Evolutionary conservation across 1,140 invertebrate species (phyloP), one percentile per base, ranked within the genome.

Genomic region (Augochlora pura): DNA sequence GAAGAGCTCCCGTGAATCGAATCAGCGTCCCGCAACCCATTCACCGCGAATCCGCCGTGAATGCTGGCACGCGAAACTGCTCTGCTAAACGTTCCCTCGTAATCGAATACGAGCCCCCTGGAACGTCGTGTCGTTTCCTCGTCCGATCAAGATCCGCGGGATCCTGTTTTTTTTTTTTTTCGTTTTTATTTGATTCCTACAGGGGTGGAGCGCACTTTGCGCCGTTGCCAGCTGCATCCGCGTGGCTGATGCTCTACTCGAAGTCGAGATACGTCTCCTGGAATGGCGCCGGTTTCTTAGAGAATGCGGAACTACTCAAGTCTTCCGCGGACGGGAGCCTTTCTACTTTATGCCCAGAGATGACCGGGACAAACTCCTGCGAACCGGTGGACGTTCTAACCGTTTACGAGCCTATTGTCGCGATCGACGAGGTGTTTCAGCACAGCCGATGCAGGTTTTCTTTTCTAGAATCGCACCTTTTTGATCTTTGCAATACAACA

Each of bases 331-430:
- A 39, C 49, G 5, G 21, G 49, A 21, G 49, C 49, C 49, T 16
- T 52, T 52, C 5, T 18, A 18, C 21, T 6, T 18, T 4, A 4
- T 18, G 14, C 14, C 49, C 5, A 14, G 16, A 16, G 49, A 6
- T 16, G 16, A 52, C 1, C 49, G 5, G 16, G 49, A 14, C 42
- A 52, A 52, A 52, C 49, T 52, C 16, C 14, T 0, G 4, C 49
- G 66, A 68, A 18, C 46, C 25, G 16, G 27, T 52, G 46, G 46
- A 54, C 66, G 66, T 67, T 52, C 42, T 52, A 52, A 32, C 16
- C 49, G 49, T 52, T 52, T 52, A 52, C 49, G 49, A 52, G 16
- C 49, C 49, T 52, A 16, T 52, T 52, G 49, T 52, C 49, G 49
- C 16, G 49, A 46, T 46, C 42, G 12, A 46, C 42, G 2, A 10